Evolutionary conservation across 2,888 invertebrate species (phyloP).

Genomic region (Amblyjoppa fuscipennis): DNA sequence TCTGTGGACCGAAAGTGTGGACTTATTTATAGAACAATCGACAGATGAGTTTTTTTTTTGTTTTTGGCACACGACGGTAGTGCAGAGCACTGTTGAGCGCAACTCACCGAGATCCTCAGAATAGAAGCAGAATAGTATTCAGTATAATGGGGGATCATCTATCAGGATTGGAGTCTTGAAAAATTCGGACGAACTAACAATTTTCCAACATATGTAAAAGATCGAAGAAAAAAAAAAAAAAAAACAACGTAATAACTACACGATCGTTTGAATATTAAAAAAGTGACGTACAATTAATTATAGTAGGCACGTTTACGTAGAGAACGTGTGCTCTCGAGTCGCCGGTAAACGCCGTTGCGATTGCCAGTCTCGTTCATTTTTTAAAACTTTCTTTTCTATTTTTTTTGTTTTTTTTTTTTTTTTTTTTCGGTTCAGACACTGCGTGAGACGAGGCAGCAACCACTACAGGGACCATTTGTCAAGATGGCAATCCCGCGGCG

Average conservation of each 20-base stretch:
- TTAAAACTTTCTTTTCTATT: background rate
- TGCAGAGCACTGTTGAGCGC: no score
- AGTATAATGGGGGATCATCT: no score
- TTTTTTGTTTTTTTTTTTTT: background rate
- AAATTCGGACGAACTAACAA: background rate
- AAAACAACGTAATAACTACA: background rate
- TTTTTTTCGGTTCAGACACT: background rate
- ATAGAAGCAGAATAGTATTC: no score
- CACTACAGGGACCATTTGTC: slow-evolving; percentile 34
- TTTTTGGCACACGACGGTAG: no score
- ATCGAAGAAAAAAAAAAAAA: background rate
- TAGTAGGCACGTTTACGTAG: background rate
- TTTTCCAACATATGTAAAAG: background rate
- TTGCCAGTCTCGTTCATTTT: background rate
- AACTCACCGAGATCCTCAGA: no score
- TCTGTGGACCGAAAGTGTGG: no score
- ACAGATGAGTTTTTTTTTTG: no score
- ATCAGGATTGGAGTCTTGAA: no score
- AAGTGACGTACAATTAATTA: slow-evolving; percentile 17
- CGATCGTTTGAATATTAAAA: background rate
- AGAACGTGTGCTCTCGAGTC: background rate
- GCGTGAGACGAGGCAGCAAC: slow-evolving; percentile 5
- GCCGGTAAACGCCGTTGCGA: background rate
- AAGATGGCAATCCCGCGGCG: slow-evolving; percentile 38
- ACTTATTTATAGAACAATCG: no score